A percentile compares a stretch with the other conserved stretches of the same genome.
Evolutionary conservation across 2,113 vertebrate genomes (phyloP).

Genomic region (Irena cyanogastra): DNA sequence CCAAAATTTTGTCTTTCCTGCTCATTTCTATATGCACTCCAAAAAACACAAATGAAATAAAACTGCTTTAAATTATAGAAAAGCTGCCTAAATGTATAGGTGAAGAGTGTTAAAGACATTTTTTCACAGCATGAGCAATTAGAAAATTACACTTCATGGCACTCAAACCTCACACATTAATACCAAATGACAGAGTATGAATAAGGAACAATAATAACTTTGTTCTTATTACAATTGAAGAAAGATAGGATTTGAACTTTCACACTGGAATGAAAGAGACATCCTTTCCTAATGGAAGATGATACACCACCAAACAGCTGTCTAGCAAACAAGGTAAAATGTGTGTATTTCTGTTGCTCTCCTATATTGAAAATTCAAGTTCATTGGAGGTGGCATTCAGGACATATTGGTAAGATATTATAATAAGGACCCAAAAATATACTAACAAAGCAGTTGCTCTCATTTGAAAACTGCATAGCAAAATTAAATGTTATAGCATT

Average conservation of each 20-base stretch:
- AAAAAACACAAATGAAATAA: constrained; percentile 12
- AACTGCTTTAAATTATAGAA: background rate
- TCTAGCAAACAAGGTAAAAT: constrained; percentile 27
- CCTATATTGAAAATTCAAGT: background rate
- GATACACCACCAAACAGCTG: background rate
- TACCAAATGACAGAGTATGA: constrained; percentile 9
- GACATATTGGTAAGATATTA: constrained; percentile 16
- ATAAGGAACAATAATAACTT: background rate
- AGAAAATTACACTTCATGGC: constrained; percentile 42
- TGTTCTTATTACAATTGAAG: constrained; percentile 32
- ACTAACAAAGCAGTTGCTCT: background rate
- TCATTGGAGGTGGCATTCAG: background rate
- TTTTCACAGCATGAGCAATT: constrained; percentile 45
- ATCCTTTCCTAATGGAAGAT: background rate
- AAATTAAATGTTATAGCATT: background rate
- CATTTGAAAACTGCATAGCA: background rate
- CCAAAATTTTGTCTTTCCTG: background rate
- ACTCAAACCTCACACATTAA: constrained; percentile 7
- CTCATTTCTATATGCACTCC: background rate
- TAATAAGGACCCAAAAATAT: background rate
- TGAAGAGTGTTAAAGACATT: constrained; percentile 41
- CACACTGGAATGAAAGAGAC: background rate
- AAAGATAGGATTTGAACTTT: constrained; percentile 25
- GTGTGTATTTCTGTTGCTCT: constrained; percentile 6
- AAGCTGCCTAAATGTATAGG: constrained; percentile 25